Evolutionary conservation across 2,113 vertebrate genomes (phyloP).

Genomic region (Edolisoma coerulescens): DNA sequence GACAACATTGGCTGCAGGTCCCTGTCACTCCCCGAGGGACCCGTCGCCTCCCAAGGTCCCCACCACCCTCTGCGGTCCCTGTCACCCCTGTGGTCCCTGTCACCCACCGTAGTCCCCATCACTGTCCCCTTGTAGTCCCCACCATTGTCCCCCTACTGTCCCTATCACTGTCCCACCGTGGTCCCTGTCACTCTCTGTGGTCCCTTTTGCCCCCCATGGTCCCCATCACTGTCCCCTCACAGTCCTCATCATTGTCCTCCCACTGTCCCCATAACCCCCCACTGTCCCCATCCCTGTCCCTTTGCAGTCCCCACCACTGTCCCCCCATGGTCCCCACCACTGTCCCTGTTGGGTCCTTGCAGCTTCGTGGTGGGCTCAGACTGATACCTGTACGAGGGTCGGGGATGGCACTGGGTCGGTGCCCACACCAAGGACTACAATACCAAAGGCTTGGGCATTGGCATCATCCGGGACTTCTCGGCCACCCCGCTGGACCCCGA

Average conservation of each 20-base stretch:
- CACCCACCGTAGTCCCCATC: background rate
- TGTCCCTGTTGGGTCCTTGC: background rate
- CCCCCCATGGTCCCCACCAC: background rate
- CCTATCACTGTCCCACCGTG: no score
- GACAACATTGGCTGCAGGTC: slow-evolving; percentile 89
- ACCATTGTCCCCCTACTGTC: background rate
- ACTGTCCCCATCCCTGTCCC: background rate
- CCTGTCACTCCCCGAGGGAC: no score
- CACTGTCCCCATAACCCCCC: background rate
- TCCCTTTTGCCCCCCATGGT: background rate
- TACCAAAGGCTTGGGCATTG: slow-evolving; percentile 74
- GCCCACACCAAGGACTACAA: slow-evolving; percentile 85
- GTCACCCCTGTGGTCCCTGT: no score
- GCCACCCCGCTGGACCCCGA: no score
- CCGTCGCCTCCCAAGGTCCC: background rate
- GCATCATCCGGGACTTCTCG: no score
- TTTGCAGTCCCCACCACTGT: background rate
- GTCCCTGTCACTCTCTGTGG: background rate
- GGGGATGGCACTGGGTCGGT: slow-evolving; percentile 81
- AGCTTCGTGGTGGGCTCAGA: slow-evolving; percentile 87
- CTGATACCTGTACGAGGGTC: slow-evolving; percentile 83
- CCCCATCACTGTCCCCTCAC: background rate
- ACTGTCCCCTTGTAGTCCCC: background rate
- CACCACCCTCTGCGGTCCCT: background rate
- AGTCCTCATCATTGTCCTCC: no score